Evolutionary conservation across 1,140 invertebrate genomes (phyloP).

Genomic region (Lordiphosa stackelbergi): DNA sequence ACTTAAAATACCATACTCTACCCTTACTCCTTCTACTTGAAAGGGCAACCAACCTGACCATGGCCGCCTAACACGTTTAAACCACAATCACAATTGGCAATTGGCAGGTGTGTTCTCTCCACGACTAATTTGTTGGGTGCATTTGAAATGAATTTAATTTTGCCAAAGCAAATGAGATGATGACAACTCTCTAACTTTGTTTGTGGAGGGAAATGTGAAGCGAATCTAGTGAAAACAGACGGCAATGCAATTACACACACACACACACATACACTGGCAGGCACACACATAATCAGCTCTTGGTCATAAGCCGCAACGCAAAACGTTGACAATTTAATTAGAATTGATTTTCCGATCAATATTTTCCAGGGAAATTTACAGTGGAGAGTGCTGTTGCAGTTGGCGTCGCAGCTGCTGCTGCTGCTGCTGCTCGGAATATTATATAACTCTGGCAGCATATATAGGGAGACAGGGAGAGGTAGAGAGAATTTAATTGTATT

Average conservation of each 20-base stretch:
- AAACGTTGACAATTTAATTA: slow-evolving; percentile 73
- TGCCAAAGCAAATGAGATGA: slow-evolving; percentile 20
- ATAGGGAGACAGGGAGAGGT: slow-evolving; percentile 35
- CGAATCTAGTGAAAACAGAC: slow-evolving; percentile 56
- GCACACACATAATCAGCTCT: slow-evolving; percentile 56
- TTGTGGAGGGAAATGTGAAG: slow-evolving; percentile 28
- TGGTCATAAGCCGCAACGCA: slow-evolving; percentile 17
- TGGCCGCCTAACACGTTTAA: slow-evolving; percentile 48
- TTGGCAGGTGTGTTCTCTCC: background rate
- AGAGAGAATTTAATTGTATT: slow-evolving; percentile 52
- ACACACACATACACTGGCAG: slow-evolving; percentile 15
- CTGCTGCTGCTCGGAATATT: slow-evolving; percentile 11
- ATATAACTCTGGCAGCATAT: slow-evolving; percentile 21
- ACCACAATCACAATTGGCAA: slow-evolving; percentile 5
- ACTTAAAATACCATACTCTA: slow-evolving; percentile 18
- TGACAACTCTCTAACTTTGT: slow-evolving; percentile 34
- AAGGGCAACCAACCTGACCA: slow-evolving; percentile 6
- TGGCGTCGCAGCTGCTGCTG: slow-evolving; percentile 2
- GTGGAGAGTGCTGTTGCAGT: slow-evolving; percentile 21
- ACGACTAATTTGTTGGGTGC: slow-evolving; percentile 28
- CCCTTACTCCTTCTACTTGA: slow-evolving; percentile 9
- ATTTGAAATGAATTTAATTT: slow-evolving; percentile 65
- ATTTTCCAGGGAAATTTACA: slow-evolving; percentile 72
- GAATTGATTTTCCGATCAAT: slow-evolving; percentile 75
- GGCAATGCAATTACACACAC: slow-evolving; percentile 38